phyloP scores from a whole-genome alignment of 1,140 invertebrate species.

The Cyrtorhinus lividipennis region DNA sequence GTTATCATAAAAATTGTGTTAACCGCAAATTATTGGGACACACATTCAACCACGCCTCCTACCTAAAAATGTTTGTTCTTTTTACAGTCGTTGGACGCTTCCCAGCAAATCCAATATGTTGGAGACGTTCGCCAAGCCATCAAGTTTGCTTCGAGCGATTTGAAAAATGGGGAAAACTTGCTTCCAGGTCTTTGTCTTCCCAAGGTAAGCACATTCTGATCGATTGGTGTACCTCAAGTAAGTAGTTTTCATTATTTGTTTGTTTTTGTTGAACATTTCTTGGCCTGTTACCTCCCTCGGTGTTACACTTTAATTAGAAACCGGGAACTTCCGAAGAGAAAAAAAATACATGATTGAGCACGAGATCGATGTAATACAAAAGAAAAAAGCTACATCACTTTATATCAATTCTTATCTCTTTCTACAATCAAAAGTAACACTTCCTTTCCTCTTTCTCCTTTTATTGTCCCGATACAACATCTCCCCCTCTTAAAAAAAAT shows the following conservation, averaged over 20 bases:
- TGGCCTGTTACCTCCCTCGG: neutral
- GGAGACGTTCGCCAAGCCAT: slow-evolving; percentile 82
- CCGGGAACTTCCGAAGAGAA: no score
- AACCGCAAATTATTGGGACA: no score
- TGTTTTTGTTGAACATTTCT: no score
- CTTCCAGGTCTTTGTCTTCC: slow-evolving; percentile 91
- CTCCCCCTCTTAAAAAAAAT: no score
- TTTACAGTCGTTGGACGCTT: slow-evolving; percentile 53
- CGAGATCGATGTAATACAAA: no score
- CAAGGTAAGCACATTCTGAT: slow-evolving; percentile 41
- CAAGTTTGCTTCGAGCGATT: slow-evolving; percentile 71
- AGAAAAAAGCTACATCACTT: no score
- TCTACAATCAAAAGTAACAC: no score
- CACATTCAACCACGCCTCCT: no score
- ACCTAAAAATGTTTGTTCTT: slow-evolving; percentile 15
- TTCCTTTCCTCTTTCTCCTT: no score
- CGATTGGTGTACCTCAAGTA: neutral
- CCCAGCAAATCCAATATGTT: slow-evolving; percentile 69
- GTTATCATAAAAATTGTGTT: slow-evolving; percentile 31
- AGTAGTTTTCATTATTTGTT: neutral
- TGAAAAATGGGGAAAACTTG: slow-evolving; percentile 52
- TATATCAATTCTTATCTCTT: no score
- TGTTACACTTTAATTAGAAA: slow-evolving; percentile 3
- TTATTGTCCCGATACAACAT: no score
- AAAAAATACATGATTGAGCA: no score